phyloP scores from a whole-genome alignment of 2,797 vertebrate genomes.

The Columba guinea region DNA sequence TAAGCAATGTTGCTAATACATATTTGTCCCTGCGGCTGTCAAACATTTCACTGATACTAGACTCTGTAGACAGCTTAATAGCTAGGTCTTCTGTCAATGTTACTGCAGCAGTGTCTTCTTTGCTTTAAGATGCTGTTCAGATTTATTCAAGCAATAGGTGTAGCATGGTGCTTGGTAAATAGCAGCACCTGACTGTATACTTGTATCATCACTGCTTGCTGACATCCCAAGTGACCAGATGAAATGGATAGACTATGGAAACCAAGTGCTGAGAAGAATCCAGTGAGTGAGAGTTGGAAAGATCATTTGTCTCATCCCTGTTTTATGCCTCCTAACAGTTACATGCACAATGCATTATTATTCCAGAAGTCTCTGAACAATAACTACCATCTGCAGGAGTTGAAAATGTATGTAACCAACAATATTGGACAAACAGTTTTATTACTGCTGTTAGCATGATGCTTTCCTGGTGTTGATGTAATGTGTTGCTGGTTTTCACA shows the following conservation, averaged over 20 bases:
- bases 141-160: constrained; percentile 77
- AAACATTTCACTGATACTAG: constrained; percentile 79
- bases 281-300: constrained; percentile 22
- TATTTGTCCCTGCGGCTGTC: constrained; percentile 79
- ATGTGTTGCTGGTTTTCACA: not conserved
- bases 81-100: constrained; percentile 78
- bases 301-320: not conserved
- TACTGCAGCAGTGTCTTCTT: constrained; percentile 71
- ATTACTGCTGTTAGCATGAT: not conserved
- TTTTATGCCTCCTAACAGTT: constrained; percentile 24
- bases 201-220: constrained; percentile 51
- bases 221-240: constrained; percentile 58
- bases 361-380: constrained; percentile 43
- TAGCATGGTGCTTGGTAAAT: constrained; percentile 72
- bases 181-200: constrained; percentile 66
- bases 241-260: constrained; percentile 28
- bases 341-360: not conserved
- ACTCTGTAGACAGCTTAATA: constrained; percentile 80
- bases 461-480: not conserved
- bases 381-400: not conserved
- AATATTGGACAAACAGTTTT: not conserved
- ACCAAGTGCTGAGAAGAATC: not conserved
- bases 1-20: constrained; percentile 77
- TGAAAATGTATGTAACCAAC: not conserved
- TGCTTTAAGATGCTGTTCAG: constrained; percentile 72